Percentiles rank a stretch among this genome's conserved stretches.
Evolutionary conservation across 2,888 invertebrate species (phyloP).

Genomic region (Stenoptilia bipunctidactyla): DNA sequence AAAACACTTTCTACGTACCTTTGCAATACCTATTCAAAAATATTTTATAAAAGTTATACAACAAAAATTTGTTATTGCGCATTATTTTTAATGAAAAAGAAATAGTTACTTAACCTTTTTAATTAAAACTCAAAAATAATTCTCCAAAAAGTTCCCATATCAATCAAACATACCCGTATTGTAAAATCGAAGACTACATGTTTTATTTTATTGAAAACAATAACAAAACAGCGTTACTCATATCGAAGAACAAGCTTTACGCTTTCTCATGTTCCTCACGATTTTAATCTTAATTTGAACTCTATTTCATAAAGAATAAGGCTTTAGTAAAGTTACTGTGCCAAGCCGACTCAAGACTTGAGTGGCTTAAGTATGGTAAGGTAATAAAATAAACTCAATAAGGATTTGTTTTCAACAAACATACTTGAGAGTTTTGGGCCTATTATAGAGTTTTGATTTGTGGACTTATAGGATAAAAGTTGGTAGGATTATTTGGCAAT

Average conservation of each 20-base stretch:
- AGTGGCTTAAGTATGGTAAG: slow-evolving; percentile 36
- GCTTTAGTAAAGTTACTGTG: too few relatives aligned
- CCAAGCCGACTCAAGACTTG: too few relatives aligned
- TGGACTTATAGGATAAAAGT: too few relatives aligned
- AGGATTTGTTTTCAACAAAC: slow-evolving; percentile 60
- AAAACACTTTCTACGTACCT: too few relatives aligned
- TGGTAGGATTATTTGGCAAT: too few relatives aligned
- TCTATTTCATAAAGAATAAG: too few relatives aligned
- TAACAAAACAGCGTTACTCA: slow-evolving; percentile 29
- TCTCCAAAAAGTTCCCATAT: slow-evolving; percentile 45
- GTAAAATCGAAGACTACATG: slow-evolving; percentile 28
- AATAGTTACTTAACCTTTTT: background rate
- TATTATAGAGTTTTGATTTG: too few relatives aligned
- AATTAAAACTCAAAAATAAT: background rate
- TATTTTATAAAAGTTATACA: too few relatives aligned
- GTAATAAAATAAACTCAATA: slow-evolving; percentile 38
- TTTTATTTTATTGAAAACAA: slow-evolving; percentile 43
- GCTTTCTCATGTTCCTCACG: slow-evolving; percentile 19
- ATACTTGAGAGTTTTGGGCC: slow-evolving; percentile 46
- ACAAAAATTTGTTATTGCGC: too few relatives aligned
- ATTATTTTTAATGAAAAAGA: too few relatives aligned
- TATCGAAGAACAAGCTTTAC: slow-evolving; percentile 35
- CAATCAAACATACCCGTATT: slow-evolving; percentile 45
- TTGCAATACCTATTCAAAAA: too few relatives aligned
- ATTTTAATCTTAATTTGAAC: too few relatives aligned